A percentile compares a stretch with the other conserved stretches of the same genome.
Conservation (phyloP, 2,888 invertebrate species). For the Eupelmus urozonus region DNA sequence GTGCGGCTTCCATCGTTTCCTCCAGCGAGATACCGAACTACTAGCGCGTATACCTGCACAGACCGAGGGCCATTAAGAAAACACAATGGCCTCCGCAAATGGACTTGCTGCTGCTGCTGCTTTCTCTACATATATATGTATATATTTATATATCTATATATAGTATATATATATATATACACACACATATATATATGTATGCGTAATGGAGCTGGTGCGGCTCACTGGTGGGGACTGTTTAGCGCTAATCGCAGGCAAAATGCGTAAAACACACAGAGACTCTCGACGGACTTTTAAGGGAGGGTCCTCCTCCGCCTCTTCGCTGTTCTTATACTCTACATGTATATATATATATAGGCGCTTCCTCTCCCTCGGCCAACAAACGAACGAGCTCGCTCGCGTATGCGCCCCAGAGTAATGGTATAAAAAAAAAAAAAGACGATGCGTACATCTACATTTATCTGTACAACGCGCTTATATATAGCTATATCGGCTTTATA, state of each 20-base stretch:
- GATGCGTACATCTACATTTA: background rate
- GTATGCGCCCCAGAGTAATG: background rate
- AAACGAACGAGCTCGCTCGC: background rate
- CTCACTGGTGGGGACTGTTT: conserved; percentile 61
- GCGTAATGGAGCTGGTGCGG: background rate
- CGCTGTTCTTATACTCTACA: conserved; percentile 9
- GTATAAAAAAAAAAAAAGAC: no score
- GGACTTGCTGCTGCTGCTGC: conserved; percentile 12
- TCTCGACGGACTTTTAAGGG: conserved; percentile 12
- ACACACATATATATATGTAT: no score
- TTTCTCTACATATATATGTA: no score
- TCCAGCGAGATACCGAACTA: conserved; percentile 45
- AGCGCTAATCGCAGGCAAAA: conserved; percentile 65
- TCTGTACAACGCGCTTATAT: background rate
- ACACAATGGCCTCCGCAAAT: conserved; percentile 62
- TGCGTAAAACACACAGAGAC: conserved; percentile 54
- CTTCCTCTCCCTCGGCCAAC: background rate
- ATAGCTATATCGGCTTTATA: background rate
- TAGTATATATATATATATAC: no score
- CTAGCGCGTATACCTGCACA: background rate
- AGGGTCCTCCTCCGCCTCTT: conserved; percentile 25
- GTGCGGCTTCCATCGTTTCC: conserved; percentile 62
- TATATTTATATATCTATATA: no score
- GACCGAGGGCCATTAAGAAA: conserved; percentile 67
- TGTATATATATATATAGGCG: background rate